A percentile compares a stretch with the other conserved stretches of the same genome.
Conservation (phyloP, 2,888 invertebrate genomes). For the Nomada fucata region DNA sequence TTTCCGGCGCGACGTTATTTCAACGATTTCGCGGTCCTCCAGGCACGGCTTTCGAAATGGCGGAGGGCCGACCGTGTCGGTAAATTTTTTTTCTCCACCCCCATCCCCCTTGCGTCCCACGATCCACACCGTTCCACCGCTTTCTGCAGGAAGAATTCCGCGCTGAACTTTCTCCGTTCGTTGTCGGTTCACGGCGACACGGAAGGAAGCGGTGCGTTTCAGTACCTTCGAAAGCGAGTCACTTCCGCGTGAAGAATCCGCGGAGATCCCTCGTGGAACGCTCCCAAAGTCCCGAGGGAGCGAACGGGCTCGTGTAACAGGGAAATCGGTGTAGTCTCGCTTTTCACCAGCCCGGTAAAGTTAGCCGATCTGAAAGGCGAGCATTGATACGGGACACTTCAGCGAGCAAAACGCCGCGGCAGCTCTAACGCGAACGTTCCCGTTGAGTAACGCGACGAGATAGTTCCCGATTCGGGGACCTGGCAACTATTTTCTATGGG, state of each 20-base stretch:
- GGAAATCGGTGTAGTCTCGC: constrained; percentile 1
- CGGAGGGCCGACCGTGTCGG: constrained; percentile 36
- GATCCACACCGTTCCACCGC: neutral
- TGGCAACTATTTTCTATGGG: no score
- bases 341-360: constrained; percentile 2
- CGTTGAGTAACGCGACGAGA: neutral
- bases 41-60: constrained; percentile 60
- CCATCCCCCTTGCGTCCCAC: neutral
- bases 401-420: no score
- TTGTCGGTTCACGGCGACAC: constrained; percentile 55
- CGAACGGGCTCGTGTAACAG: constrained; percentile 1
- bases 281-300: neutral
- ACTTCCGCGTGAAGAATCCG: constrained; percentile 65
- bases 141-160: constrained; percentile 37
- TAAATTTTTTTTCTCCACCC: constrained; percentile 54
- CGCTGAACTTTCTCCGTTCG: constrained; percentile 70
- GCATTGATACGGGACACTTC: neutral
- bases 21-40: constrained; percentile 70
- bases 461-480: no score
- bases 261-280: constrained; percentile 37
- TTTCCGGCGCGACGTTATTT: constrained; percentile 66
- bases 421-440: neutral
- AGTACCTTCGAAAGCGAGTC: constrained; percentile 68
- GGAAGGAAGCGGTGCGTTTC: constrained; percentile 68
- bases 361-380: neutral